Evolutionary conservation across 2,797 vertebrate species (phyloP), one percentile per base, ranked within the genome.

Genomic region (Clarias platycephalus): DNA sequence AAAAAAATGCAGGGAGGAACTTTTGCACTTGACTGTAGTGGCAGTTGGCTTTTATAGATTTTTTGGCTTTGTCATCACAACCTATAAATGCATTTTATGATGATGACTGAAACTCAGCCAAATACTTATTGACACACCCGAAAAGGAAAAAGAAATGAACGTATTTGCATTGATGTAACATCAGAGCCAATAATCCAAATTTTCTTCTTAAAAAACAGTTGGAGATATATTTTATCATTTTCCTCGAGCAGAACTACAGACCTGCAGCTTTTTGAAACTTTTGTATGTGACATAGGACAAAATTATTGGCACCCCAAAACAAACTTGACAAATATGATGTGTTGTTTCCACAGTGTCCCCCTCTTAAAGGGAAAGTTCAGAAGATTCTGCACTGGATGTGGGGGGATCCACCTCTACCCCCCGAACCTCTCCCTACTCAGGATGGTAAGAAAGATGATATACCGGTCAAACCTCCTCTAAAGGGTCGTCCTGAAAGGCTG

Each of bases 331-430:
- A 49, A 49, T 63, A 7, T 40, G 15, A 7, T 57, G 5, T 53
- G 28, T 26, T 0, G 31, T 40, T 85, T 62, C 85, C 64, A 15
- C 87, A 99, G 98, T 99, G 98, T 76, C 97, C 97, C 8, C 97
- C 98, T 0, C 89, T 99, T 81, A 98, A 99, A 93, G 98, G 98
- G 15, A 99, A 99, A 90, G 97, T 99, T 3, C 98, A 99, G 75
- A 95, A 95, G 90, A 98, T 99, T 85, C 94, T 99, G 26, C 97
- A 99, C 91, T 99, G 98, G 98, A 93, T 91, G 0, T 99, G 98
- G 98, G 97, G 95, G 0, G 97, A 98, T 66, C 96, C 97, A 0
- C 96, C 97, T 0, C 86, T 96, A n/a, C 93, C 94, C 0, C 91
- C 96, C 0, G 93, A 92, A 6, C 90, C 90, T 0, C 70, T 93